These are phyloP conservation scores for Drosophila bifasciata DNA, from an alignment of 1,140 invertebrate genomes.

Conservation along the genomic window DNA sequence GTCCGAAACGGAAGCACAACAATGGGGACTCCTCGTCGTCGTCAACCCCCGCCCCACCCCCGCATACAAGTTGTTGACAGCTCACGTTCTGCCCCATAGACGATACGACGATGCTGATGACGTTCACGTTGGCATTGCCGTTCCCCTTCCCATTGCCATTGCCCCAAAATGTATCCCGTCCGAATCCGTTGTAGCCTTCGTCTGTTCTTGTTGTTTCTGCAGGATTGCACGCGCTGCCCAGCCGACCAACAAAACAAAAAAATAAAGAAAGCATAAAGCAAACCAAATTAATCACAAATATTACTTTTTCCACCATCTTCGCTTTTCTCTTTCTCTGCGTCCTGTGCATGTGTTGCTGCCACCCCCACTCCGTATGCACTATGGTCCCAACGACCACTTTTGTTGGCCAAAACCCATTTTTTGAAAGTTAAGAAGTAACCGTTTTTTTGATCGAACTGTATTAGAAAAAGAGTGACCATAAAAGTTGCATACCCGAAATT, in stretches of 20 bases:
- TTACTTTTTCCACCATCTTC: slow-evolving; percentile 51
- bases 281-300: slow-evolving; percentile 80
- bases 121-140: slow-evolving; percentile 26
- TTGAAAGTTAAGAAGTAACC: too few relatives aligned
- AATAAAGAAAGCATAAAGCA: slow-evolving; percentile 52
- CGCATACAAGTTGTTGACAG: slow-evolving; percentile 73
- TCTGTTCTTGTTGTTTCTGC: slow-evolving; percentile 35
- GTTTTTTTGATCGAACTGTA: too few relatives aligned
- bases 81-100: slow-evolving; percentile 70
- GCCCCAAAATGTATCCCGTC: slow-evolving; percentile 18
- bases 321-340: not conserved
- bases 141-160: too few relatives aligned
- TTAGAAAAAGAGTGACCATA: too few relatives aligned
- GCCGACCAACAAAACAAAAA: slow-evolving; percentile 46
- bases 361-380: too few relatives aligned
- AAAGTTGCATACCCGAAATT: too few relatives aligned
- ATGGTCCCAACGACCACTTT: too few relatives aligned
- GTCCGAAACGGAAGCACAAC: slow-evolving; percentile 22
- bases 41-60: slow-evolving; percentile 10
- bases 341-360: not conserved
- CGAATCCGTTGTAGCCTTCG: slow-evolving; percentile 3
- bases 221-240: slow-evolving; percentile 56
- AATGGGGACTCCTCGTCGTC: slow-evolving; percentile 9
- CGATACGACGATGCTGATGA: slow-evolving; percentile 61
- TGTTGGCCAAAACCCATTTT: too few relatives aligned